phyloP scores from a whole-genome alignment of 2,888 invertebrate genomes.

The Seira sanloemensis region DNA sequence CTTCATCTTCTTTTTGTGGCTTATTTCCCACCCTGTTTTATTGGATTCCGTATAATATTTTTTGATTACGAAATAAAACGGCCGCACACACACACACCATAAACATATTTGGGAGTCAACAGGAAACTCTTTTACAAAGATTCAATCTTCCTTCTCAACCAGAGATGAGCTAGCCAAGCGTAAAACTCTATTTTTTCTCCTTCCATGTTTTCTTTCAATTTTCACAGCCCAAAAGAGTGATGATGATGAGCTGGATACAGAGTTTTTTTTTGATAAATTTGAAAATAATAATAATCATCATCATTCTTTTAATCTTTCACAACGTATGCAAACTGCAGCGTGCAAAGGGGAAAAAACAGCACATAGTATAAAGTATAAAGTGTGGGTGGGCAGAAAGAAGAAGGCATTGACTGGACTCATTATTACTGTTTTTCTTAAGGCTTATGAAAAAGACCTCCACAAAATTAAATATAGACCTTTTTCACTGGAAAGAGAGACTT shows the following conservation, averaged over 20 bases:
- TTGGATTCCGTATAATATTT: constrained; percentile 4
- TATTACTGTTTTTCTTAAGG: not conserved
- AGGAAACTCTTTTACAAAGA: not conserved
- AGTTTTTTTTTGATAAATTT: not conserved
- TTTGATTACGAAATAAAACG: not conserved
- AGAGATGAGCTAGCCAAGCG: not conserved
- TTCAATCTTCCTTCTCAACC: not conserved
- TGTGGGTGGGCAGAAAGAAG: not conserved
- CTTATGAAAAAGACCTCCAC: not conserved
- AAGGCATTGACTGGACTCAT: not conserved
- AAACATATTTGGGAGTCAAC: not conserved
- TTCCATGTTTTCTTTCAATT: constrained; percentile 59
- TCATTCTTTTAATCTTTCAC: not conserved
- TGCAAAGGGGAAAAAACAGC: not conserved
- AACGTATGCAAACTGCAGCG: not conserved
- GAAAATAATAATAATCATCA: not conserved
- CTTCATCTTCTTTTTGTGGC: not conserved
- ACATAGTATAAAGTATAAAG: no score
- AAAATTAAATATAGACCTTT: not conserved
- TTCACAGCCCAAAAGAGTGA: constrained; percentile 30
- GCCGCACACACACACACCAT: no score
- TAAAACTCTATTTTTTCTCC: not conserved
- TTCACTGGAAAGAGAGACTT: not conserved
- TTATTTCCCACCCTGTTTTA: not conserved
- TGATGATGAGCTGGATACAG: not conserved